These are phyloP conservation scores for Emydoidea blandingii DNA, from an alignment of 2,797 vertebrate species.

Conservation along the genomic window DNA sequence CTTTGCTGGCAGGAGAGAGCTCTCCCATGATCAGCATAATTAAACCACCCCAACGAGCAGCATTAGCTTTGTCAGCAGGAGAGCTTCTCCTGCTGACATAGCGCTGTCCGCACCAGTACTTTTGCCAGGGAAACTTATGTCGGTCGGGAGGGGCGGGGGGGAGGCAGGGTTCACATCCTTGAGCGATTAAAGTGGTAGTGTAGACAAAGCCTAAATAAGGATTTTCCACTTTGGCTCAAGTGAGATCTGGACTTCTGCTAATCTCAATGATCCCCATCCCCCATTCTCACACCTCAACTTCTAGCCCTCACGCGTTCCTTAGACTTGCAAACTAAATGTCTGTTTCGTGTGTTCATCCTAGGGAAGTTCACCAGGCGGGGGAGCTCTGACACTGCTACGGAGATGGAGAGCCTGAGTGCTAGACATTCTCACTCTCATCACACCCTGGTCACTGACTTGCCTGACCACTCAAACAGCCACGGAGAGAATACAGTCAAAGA, in stretches of 20 bases:
- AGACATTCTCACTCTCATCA: constrained; percentile 97
- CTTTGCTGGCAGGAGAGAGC: too few relatives aligned
- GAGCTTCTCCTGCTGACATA: too few relatives aligned
- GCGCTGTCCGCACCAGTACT: too few relatives aligned
- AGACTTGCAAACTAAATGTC: not conserved
- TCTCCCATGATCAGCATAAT: too few relatives aligned
- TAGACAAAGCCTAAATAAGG: not conserved
- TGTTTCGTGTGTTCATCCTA: constrained; percentile 53
- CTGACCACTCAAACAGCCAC: constrained; percentile 97
- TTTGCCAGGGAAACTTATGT: too few relatives aligned
- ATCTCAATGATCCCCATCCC: not conserved
- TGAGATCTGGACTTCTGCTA: not conserved
- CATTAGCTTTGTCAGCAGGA: too few relatives aligned
- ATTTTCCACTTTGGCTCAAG: not conserved
- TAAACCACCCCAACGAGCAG: too few relatives aligned
- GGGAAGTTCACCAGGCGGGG: constrained; percentile 94
- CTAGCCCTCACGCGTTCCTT: not conserved
- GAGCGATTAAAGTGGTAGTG: too few relatives aligned
- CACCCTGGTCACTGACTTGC: constrained; percentile 91
- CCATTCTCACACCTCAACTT: not conserved
- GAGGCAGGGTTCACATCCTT: too few relatives aligned
- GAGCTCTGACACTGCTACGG: constrained; percentile 93
- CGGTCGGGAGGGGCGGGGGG: too few relatives aligned
- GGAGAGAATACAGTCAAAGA: constrained; percentile 94
- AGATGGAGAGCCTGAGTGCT: constrained; percentile 93